Evolutionary conservation across 2,797 vertebrate species (phyloP), one percentile per base, ranked within the genome.

Genomic region (Lepilemur septentrionalis): DNA sequence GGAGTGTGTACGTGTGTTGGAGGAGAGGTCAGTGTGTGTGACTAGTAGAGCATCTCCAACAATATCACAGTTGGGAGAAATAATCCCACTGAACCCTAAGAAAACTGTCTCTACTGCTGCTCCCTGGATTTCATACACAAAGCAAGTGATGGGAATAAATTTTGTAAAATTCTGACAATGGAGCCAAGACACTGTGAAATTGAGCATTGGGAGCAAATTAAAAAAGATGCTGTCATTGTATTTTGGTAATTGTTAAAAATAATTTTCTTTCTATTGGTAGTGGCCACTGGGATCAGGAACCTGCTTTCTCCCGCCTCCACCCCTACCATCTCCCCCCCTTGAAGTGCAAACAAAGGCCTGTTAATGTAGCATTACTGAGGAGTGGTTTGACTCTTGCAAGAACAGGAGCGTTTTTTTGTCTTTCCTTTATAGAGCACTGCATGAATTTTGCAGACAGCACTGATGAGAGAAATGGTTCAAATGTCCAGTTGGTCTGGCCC

Each of bases 241-340:
- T 50, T 89, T 95, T 73, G 75, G 7, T 30, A 83, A 59, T 69
- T 86, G 73, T 94, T 87, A 83, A 90, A 91, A 93, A 90, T 89
- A 86, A 81, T 91, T 84, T 82, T 69, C 70, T 94, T 28, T 32
- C 41, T 70, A 73, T 93, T 84, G 46, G 48, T 79, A 72, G 73
- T 87, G 28, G 41, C 25, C 28, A 67, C 46, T 69, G 83, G n/a
- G 59, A 78, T 50, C 28, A 6, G 18, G 72, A 84, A 82, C 6
- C 38, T 79, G 12, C 43, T 84, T 76, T 43, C 13, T 30, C 48
- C 14, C 17, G 55, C 22, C 30, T n/a, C 48, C 38, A 63, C 13
- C 6, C 1, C 32, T 38, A 67, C 28, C 69, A 32, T 4, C 30
- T 59, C 38, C 57, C 52, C 32, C 23, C 63, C 8, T 86, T 23